A percentile compares a stretch with the other conserved stretches of the same genome.
Conservation (phyloP, 2,797 vertebrate genomes). For the Balearica regulorum region DNA sequence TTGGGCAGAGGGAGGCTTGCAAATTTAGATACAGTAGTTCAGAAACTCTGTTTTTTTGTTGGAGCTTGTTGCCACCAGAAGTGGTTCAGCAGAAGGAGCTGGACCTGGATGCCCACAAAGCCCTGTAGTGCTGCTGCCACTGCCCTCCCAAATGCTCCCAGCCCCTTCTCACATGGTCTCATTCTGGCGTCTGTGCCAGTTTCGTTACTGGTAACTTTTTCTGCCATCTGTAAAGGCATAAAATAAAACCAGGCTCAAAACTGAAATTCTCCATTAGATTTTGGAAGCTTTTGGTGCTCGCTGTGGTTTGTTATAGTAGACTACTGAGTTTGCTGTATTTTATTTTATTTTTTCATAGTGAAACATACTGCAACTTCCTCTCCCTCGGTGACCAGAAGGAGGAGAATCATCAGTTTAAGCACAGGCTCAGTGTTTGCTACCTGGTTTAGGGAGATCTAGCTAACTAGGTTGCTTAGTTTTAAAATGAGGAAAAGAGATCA, state of each 20-base stretch:
- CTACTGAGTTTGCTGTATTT: background rate
- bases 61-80: background rate
- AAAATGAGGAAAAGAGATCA: slow-evolving; percentile 58
- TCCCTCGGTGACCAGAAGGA: background rate
- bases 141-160: background rate
- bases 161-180: fast-evolving
- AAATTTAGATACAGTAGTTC: background rate
- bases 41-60: background rate
- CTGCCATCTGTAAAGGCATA: background rate
- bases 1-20: background rate
- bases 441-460: background rate
- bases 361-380: background rate
- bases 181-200: background rate
- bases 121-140: background rate
- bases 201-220: background rate
- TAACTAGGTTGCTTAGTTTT: background rate
- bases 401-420: background rate
- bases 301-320: background rate
- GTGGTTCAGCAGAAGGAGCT: background rate
- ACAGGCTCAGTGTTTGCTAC: background rate
- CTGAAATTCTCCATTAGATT: background rate
- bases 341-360: background rate
- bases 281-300: background rate
- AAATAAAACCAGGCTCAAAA: background rate
- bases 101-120: background rate